Evolutionary conservation across 2,888 invertebrate species (phyloP), one percentile per base, ranked within the genome.

Genomic region (Drosophila rellima): DNA sequence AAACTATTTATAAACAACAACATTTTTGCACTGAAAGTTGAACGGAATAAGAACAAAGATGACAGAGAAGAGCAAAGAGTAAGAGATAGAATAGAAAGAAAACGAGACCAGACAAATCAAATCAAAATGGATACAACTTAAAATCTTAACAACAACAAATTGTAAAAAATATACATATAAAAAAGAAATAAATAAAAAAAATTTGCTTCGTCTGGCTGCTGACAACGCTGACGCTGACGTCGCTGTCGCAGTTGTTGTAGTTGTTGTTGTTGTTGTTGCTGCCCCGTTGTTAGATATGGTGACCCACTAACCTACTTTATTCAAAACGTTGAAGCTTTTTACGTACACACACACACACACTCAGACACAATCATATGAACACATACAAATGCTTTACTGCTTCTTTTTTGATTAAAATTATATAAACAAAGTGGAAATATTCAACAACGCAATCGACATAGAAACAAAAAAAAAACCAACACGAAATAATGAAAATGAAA

Each of bases 231-330:
- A 62, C 61, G 70, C 45, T 67, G 51, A 26, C 68, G 72, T 54
- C 60, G 70, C 37, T 59, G 64, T 67, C 50, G 44, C 54, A 55
- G 78, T 59, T 59, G 77, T 54, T 48, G 31, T 33, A 37, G 57
- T 47, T 54, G 50, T 37, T 67, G 60, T 57, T 61, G 54, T 66
- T 65, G 79, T 55, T 67, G 80, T 54, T 74, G 62, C 61, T 64
- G 73, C 59, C 80, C 67, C 79, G 86, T 83, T 90, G 82, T 90
- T 91, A 90, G 91, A 91, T 91, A 90, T 88, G 90, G 82, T 90
- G 92, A 95, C 96, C 96, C 94, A 96, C 95, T 96, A 95, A 96
- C 96, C 96, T 94, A 96, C 94, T 95, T 96, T 87, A 94, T 94
- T 93, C 93, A 87, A 90, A 90, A 89, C 83, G 82, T 88, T 91